Base-by-base conservation (phyloP, 2,888 invertebrate genomes). In the Melanostoma scalare region DNA sequence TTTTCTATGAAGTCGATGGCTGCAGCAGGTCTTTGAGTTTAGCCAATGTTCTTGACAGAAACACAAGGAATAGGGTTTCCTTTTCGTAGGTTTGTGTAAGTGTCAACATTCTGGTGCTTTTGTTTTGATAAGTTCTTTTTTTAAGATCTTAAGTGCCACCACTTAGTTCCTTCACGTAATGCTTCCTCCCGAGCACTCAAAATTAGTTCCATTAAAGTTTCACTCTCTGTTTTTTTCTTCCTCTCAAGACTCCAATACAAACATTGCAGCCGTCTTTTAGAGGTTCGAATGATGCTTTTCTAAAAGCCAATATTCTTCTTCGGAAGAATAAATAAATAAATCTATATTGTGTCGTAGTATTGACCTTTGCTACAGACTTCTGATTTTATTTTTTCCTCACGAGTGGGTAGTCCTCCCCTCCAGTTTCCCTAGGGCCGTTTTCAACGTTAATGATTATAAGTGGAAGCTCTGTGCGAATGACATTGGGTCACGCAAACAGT, bases 391-490 rank as follows among this genome's bases (percentile, higher is more conserved):
- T 31, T 33, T 44, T 8, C 42, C 8, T 63, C 30, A 63, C 3
- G 36, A n/a, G 4, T 30, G 1, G 5, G 2, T 6, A 30, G 48
- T 48, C 33, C 40, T 6, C 31, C 36, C n/a, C 46, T 3, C 46
- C 31, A 20, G 20, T 20, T 0, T 68, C 56, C 31, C 3, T n/a
- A n/a, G n/a, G n/a, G n/a, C n/a, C n/a, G n/a, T n/a, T n/a, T n/a
- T n/a, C n/a, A n/a, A n/a, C n/a, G n/a, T n/a, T n/a, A 6, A 6
- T 8, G 9, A 4, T 56, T 48, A 50, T 60, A 67, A 73, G 36
- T 53, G 44, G 20, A 67, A 48, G 44, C 48, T 61, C 35, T 46
- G 38, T 78, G 67, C 60, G 60, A 78, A 78, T 72, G 78, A 53
- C 72, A 78, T 46, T 38, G 33, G 36, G 8, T 55, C 58, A 53